These are phyloP conservation scores for Helicolenus hilgendorfi DNA, from an alignment of 2,797 vertebrate genomes.

Conservation along the genomic window DNA sequence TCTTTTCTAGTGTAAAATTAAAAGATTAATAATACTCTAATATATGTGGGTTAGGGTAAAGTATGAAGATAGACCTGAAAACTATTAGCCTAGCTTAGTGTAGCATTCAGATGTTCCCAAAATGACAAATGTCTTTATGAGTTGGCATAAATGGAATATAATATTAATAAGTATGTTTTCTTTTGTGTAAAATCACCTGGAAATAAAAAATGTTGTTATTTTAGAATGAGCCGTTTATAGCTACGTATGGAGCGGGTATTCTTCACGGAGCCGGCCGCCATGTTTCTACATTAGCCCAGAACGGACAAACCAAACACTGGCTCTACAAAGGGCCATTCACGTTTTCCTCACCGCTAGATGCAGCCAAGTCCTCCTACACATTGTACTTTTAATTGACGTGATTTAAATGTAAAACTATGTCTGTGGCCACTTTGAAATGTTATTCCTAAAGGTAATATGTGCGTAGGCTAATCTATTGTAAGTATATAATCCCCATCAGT, in stretches of 20 bases:
- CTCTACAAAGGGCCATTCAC: too few species aligned
- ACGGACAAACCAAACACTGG: too few species aligned
- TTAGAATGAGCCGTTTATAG: too few species aligned
- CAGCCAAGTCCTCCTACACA: too few species aligned
- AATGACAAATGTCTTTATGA: background rate
- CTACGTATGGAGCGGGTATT: too few species aligned
- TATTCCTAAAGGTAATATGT: background rate
- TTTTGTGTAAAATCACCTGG: too few species aligned
- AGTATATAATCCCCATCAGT: background rate
- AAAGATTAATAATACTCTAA: background rate
- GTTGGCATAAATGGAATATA: too few species aligned
- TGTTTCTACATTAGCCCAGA: too few species aligned
- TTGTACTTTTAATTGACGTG: background rate
- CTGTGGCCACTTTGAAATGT: background rate
- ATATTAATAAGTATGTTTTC: background rate
- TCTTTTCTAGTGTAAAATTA: background rate
- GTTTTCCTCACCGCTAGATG: background rate
- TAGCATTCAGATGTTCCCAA: background rate
- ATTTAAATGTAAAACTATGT: background rate
- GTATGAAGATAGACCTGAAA: background rate
- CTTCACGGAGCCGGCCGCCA: too few species aligned
- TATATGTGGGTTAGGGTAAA: background rate
- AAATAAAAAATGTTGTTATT: too few species aligned
- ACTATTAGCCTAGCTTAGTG: background rate
- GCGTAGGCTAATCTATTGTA: background rate